These are phyloP conservation scores for Sebastes taczanowskii DNA, from an alignment of 2,797 vertebrate species.

Conservation along the genomic window DNA sequence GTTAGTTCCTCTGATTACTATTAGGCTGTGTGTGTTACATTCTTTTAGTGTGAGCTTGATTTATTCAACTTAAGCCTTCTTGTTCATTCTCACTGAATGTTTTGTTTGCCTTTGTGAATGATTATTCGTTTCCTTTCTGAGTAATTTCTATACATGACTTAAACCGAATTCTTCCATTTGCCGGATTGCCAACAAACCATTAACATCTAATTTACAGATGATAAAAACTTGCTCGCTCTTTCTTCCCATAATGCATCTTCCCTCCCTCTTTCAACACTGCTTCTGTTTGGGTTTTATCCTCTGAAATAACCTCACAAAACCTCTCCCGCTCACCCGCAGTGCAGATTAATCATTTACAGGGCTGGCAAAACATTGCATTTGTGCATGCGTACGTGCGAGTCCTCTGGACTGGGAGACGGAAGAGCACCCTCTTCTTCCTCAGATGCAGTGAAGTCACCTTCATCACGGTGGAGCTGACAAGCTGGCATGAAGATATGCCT, in stretches of 20 bases:
- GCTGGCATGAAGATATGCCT: slow-evolving; percentile 15
- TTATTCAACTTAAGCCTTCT: background rate
- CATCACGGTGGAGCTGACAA: slow-evolving; percentile 22
- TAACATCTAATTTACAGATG: background rate
- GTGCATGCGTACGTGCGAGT: background rate
- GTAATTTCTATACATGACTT: background rate
- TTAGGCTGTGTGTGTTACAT: background rate
- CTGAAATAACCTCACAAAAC: background rate
- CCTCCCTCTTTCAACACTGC: background rate
- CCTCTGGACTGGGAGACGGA: background rate
- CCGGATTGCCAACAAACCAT: background rate
- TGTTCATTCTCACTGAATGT: background rate
- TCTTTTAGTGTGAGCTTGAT: background rate
- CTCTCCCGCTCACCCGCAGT: background rate
- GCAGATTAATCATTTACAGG: slow-evolving; percentile 23
- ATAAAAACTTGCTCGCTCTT: background rate
- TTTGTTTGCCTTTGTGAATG: background rate
- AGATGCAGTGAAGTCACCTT: slow-evolving; percentile 21
- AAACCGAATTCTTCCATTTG: background rate
- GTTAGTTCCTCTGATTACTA: background rate
- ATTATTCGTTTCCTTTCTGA: background rate
- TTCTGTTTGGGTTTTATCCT: background rate
- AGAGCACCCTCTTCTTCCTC: background rate
- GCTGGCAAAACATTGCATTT: background rate
- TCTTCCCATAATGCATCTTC: background rate